These are phyloP conservation scores for Notodonta ziczac DNA, from an alignment of 2,888 invertebrate species.

Conservation along the genomic window DNA sequence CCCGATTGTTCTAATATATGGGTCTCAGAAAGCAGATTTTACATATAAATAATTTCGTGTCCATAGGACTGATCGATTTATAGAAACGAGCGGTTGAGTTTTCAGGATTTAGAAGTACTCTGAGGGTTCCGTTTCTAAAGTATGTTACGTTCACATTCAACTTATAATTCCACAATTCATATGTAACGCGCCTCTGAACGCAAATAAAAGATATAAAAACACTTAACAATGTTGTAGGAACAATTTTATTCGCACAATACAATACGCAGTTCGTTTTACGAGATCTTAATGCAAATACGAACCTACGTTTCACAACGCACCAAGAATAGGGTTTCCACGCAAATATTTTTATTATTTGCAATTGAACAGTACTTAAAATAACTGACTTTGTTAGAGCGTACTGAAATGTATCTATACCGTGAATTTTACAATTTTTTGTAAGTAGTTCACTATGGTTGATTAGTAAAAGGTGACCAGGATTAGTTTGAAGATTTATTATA, in stretches of 20 bases:
- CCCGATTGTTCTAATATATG: no score
- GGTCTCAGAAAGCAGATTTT: no score
- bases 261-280: constrained; percentile 3
- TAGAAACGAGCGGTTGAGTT: no score
- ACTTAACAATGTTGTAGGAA: constrained; percentile 3
- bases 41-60: no score
- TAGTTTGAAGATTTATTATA: no score
- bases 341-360: neutral
- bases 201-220: constrained; percentile 6
- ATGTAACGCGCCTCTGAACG: neutral
- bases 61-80: no score
- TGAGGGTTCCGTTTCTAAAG: neutral
- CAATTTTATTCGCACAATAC: constrained; percentile 6
- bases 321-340: constrained; percentile 1
- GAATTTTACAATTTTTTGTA: no score
- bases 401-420: neutral
- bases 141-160: neutral
- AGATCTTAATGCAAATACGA: constrained; percentile 1
- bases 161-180: neutral
- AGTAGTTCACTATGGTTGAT: no score
- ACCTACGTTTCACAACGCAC: neutral
- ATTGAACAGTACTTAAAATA: neutral
- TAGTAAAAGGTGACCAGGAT: no score
- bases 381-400: neutral
- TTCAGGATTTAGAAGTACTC: neutral